A percentile compares a stretch with the other conserved stretches of the same genome.
Conservation (phyloP, 1,140 invertebrate species). For the Drosophila rhopaloa region DNA sequence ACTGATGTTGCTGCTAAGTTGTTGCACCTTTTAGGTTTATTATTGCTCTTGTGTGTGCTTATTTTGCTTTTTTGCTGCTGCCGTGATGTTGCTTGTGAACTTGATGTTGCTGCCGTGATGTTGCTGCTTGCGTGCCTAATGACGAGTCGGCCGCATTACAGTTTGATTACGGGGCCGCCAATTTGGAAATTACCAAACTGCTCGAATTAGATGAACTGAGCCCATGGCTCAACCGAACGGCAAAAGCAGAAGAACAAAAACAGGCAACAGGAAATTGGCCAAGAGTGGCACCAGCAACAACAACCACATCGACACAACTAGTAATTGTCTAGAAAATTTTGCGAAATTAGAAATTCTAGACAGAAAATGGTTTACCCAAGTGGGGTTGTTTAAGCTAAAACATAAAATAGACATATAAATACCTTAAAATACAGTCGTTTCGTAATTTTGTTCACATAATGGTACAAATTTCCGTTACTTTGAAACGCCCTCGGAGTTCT, state of each 20-base stretch:
- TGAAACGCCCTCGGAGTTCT: no score
- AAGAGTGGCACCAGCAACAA: slow-evolving; percentile 17
- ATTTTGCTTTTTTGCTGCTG: slow-evolving; percentile 14
- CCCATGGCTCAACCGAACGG: slow-evolving; percentile 22
- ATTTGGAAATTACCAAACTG: slow-evolving; percentile 79
- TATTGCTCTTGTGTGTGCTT: not conserved
- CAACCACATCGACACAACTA: not conserved
- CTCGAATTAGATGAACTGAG: slow-evolving; percentile 68
- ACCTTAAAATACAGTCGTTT: not conserved
- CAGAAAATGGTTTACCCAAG: slow-evolving; percentile 9
- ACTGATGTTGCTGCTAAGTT: not conserved
- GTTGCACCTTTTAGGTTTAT: not conserved
- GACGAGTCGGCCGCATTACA: slow-evolving; percentile 74
- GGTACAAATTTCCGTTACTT: not conserved
- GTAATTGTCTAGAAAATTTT: slow-evolving; percentile 21
- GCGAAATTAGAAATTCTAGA: slow-evolving; percentile 15
- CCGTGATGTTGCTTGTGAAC: slow-evolving; percentile 5
- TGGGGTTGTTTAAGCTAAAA: not conserved
- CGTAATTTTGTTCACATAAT: not conserved
- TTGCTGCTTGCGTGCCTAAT: slow-evolving; percentile 71
- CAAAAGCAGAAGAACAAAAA: slow-evolving; percentile 33
- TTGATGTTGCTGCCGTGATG: slow-evolving; percentile 49
- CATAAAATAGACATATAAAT: not conserved
- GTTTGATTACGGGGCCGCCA: slow-evolving; percentile 70
- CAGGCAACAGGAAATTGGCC: slow-evolving; percentile 58